These are phyloP conservation scores for Selene dorsalis DNA, from an alignment of 2,797 vertebrate genomes.

Conservation along the genomic window DNA sequence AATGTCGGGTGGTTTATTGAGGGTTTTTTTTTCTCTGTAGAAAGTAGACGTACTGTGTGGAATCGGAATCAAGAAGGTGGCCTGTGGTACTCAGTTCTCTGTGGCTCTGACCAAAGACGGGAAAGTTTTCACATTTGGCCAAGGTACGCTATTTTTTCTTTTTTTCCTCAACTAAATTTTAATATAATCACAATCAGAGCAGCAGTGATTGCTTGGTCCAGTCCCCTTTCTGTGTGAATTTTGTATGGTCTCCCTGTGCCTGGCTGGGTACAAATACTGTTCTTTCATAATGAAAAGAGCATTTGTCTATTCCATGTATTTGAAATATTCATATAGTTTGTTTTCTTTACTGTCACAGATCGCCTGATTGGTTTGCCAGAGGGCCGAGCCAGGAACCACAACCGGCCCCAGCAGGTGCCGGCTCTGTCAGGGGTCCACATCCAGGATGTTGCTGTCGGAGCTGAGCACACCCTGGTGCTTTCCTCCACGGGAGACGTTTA, in stretches of 20 bases:
- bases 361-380: conserved; percentile 87
- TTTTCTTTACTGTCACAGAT: conserved; percentile 66
- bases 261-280: not conserved
- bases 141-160: conserved; percentile 73
- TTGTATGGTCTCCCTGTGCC: too few relatives aligned
- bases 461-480: conserved; percentile 85
- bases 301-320: too few relatives aligned
- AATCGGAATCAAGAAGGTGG: conserved; percentile 83
- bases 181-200: too few relatives aligned
- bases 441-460: conserved; percentile 85
- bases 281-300: not conserved
- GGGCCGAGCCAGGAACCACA: conserved; percentile 86
- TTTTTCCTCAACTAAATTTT: too few relatives aligned
- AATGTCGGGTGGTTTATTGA: conserved; percentile 1
- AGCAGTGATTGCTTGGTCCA: too few relatives aligned
- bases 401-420: conserved; percentile 86
- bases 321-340: not conserved
- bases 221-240: too few relatives aligned
- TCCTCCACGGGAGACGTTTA: conserved; percentile 85
- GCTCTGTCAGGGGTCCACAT: conserved; percentile 83
- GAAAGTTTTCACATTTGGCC: conserved; percentile 85
- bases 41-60: conserved; percentile 87
- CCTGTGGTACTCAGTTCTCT: conserved; percentile 88
- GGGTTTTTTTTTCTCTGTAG: conserved; percentile 52
- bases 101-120: conserved; percentile 86